Evolutionary conservation across 1,140 invertebrate genomes (phyloP), one percentile per base, ranked within the genome.

Genomic region (Camponotus floridanus): DNA sequence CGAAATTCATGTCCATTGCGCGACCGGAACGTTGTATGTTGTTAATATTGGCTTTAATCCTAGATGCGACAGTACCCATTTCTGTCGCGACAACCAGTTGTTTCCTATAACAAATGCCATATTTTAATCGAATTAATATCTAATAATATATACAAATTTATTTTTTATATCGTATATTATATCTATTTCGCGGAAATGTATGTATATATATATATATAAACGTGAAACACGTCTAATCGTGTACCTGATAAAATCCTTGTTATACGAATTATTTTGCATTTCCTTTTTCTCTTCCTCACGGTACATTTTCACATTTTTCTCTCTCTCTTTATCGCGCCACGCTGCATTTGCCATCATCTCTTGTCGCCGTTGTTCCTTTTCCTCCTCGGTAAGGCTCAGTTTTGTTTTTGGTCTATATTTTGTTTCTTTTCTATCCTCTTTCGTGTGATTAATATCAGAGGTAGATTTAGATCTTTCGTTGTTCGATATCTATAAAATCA

Each of bases 341-440:
- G 95, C 95, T 1, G 97, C 98, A 95, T 98, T 97, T 39, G 96
- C 93, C 96, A 97, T 97, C 98, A 99, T 99, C 95, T 98, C 98
- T 68, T 96, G 95, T 83, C 97, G 94, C 76, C 95, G 95, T 64
- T 95, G 95, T 92, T 98, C 97, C 87, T 97, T 97, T 93, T 98
- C 98, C 87, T 96, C 95, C 86, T 97, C 96, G 21, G 95, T 95
- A 65, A 97, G 87, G 92, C 93, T 94, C 73, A 39, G 26, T 67
- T 64, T 87, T 78, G 89, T 67, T 51, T 92, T 71, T 55, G 59
- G 13, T 42, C 9, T 88, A 68, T 78, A 86, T 57, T 85, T 83
- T 42, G 79, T 55, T 85, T 68, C 71, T 18, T 21, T 74, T 39
- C 21, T 55, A 15, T 74, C 74, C 31, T 64, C 79, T 55, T 73